Evolutionary conservation across 2,113 vertebrate species (phyloP).

Genomic region (Cyprinodon tularosa): DNA sequence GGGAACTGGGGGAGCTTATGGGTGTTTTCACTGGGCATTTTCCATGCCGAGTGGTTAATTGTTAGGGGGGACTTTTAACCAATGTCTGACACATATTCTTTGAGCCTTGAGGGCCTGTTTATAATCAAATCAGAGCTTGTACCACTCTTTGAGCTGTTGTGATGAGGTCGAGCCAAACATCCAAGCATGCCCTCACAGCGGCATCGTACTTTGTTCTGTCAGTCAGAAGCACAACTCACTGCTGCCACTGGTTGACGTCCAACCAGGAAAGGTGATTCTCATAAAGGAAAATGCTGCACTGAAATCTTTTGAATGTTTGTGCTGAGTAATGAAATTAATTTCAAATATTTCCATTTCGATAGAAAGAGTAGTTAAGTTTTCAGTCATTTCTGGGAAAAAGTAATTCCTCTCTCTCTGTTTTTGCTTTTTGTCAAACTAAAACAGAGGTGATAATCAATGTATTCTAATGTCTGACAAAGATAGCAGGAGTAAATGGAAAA

Average conservation of each 20-base stretch:
- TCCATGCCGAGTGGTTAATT: constrained; percentile 77
- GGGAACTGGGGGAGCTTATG: constrained; percentile 48
- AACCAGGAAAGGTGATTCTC: constrained; percentile 9
- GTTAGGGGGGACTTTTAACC: constrained; percentile 75
- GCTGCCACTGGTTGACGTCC: constrained; percentile 21
- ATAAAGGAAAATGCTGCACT: background rate
- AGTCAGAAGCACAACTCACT: constrained; percentile 71
- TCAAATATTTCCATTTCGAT: background rate
- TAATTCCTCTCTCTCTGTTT: too few species aligned
- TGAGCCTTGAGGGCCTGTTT: constrained; percentile 58
- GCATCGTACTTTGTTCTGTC: constrained; percentile 56
- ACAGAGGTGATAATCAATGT: too few species aligned
- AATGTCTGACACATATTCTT: constrained; percentile 75
- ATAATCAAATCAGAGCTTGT: constrained; percentile 60
- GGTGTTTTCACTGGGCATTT: constrained; percentile 73
- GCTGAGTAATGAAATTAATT: too few species aligned
- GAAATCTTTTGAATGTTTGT: background rate
- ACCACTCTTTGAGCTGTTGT: constrained; percentile 52
- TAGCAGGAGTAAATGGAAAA: too few species aligned
- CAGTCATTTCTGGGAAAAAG: background rate
- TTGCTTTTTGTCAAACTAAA: too few species aligned
- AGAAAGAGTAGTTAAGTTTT: background rate
- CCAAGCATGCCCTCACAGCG: constrained; percentile 48
- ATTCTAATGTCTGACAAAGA: too few species aligned
- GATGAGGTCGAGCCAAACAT: constrained; percentile 53